These are phyloP conservation scores for Lordiphosa mommai DNA, from an alignment of 1,140 invertebrate genomes.

Conservation along the genomic window DNA sequence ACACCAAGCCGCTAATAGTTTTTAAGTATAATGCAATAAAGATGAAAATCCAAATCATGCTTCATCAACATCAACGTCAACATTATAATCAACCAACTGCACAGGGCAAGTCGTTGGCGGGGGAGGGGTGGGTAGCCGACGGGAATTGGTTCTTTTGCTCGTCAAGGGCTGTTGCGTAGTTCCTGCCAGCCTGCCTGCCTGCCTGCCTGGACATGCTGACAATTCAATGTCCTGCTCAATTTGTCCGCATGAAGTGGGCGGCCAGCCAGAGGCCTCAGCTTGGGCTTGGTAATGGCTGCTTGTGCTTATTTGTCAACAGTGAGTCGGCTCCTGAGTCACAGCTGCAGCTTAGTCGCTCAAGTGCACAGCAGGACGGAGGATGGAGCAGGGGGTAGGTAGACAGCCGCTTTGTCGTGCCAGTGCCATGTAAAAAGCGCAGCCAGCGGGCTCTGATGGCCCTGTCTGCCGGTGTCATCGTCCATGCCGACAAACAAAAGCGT, in stretches of 20 bases:
- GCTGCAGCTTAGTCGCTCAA: constrained; percentile 71
- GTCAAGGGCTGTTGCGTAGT: constrained; percentile 62
- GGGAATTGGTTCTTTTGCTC: constrained; percentile 18
- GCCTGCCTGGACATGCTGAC: constrained; percentile 40
- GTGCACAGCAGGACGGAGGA: constrained; percentile 51
- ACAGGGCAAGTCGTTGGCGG: constrained; percentile 7
- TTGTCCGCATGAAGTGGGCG: constrained; percentile 65
- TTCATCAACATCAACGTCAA: constrained; percentile 78
- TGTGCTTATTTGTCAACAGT: constrained; percentile 48
- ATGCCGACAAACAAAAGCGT: constrained; percentile 75
- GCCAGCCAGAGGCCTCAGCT: constrained; percentile 9
- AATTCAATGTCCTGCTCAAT: constrained; percentile 76
- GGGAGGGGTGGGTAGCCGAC: background rate
- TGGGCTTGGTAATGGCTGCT: constrained; percentile 13
- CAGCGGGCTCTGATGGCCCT: constrained; percentile 47
- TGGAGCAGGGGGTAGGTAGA: constrained; percentile 2
- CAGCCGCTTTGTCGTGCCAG: constrained; percentile 28
- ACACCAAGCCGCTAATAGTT: constrained; percentile 62
- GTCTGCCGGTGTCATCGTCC: constrained; percentile 60
- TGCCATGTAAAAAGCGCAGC: constrained; percentile 63
- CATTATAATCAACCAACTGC: constrained; percentile 69
- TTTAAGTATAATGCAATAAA: constrained; percentile 78
- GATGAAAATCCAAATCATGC: constrained; percentile 77
- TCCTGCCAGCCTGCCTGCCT: constrained; percentile 1
- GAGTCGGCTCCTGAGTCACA: constrained; percentile 25